Evolutionary conservation across 2,113 vertebrate species (phyloP).

Genomic region (Hippocampus abdominalis): DNA sequence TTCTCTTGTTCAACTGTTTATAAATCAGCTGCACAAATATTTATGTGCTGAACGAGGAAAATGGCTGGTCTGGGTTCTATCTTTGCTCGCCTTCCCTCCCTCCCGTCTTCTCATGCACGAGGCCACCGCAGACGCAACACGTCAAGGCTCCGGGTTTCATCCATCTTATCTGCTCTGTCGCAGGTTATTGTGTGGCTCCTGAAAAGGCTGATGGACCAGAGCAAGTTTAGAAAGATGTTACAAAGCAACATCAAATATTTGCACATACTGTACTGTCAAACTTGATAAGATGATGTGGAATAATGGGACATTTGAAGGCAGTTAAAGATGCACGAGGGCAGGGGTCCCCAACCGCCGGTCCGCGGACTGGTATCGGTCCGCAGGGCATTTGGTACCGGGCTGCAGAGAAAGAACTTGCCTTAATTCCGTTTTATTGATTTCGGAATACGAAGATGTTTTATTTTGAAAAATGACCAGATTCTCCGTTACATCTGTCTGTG

Average conservation of each 20-base stretch:
- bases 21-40: slow-evolving; percentile 79
- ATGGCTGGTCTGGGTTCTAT: slow-evolving; percentile 75
- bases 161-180: slow-evolving; percentile 63
- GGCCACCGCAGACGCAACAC: slow-evolving; percentile 60
- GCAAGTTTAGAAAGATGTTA: slow-evolving; percentile 1
- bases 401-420: too few relatives aligned
- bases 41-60: slow-evolving; percentile 73
- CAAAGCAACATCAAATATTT: not conserved
- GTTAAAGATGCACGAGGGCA: not conserved
- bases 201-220: slow-evolving; percentile 38
- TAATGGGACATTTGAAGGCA: not conserved
- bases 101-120: slow-evolving; percentile 54
- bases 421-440: too few relatives aligned
- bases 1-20: slow-evolving; percentile 68
- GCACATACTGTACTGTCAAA: not conserved
- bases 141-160: slow-evolving; percentile 65
- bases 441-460: too few relatives aligned
- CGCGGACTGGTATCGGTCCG: too few relatives aligned
- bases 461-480: too few relatives aligned
- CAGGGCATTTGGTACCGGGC: too few relatives aligned
- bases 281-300: not conserved
- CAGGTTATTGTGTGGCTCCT: slow-evolving; percentile 55
- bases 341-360: too few relatives aligned
- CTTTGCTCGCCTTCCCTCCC: slow-evolving; percentile 46
- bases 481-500: too few relatives aligned